Evolutionary conservation across 1,140 invertebrate species (phyloP).

Genomic region (Hyles euphorbiae): DNA sequence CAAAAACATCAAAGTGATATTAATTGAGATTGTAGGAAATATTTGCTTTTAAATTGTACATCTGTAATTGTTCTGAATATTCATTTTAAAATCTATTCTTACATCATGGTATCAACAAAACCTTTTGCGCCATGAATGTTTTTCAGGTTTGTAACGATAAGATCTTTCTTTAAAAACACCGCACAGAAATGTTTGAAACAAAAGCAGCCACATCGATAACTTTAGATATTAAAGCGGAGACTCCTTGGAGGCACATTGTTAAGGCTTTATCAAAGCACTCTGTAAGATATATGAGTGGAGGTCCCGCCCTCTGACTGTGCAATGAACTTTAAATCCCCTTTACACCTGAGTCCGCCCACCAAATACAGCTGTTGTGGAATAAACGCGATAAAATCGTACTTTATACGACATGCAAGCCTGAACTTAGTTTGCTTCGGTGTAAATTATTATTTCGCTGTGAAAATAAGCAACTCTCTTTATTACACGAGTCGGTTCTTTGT

Average conservation of each 20-base stretch:
- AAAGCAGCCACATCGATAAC: conserved; percentile 21
- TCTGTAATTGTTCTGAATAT: no score
- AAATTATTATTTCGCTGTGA: conserved; percentile 27
- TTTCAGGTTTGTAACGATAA: no score
- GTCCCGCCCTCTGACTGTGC: conserved; percentile 56
- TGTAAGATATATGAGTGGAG: conserved; percentile 50
- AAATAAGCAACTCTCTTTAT: conserved; percentile 10
- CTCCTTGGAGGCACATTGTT: conserved; percentile 30
- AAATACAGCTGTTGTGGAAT: conserved; percentile 59
- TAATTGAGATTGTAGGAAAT: no score
- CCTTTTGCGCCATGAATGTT: no score
- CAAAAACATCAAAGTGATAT: no score
- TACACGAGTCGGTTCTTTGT: no score
- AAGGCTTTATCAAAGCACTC: conserved; percentile 44
- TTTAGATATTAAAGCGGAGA: conserved; percentile 27
- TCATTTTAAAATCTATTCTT: no score
- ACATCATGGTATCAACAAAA: no score
- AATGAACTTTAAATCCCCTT: conserved; percentile 67
- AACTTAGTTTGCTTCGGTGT: conserved; percentile 27
- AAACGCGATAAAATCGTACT: conserved; percentile 55
- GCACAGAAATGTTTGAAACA: background rate
- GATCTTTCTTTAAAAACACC: background rate
- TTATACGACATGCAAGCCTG: conserved; percentile 47
- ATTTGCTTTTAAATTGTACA: no score
- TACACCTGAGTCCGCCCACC: conserved; percentile 58